Percentiles rank a stretch among this genome's conserved stretches.
Conservation (phyloP, 2,888 invertebrate species). For the Seladonia tumulorum region DNA sequence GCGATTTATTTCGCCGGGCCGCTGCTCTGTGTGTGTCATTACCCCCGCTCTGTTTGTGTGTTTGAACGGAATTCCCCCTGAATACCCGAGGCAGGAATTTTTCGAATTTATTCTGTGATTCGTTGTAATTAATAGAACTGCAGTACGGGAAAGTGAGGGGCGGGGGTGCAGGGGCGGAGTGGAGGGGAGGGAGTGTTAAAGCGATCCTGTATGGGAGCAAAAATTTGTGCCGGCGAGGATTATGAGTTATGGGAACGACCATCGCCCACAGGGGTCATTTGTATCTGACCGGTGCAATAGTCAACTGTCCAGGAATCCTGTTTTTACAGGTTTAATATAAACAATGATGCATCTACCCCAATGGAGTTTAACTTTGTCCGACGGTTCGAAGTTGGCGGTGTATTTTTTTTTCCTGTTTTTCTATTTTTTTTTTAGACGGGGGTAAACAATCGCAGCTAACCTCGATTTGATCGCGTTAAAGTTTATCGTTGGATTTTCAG, state of each 20-base stretch:
- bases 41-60: neutral
- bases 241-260: conserved; percentile 4
- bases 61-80: neutral
- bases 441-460: neutral
- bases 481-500: neutral
- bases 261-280: conserved; percentile 13
- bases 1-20: neutral
- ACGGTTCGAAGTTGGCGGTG: neutral
- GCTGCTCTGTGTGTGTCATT: neutral
- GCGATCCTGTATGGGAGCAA: neutral
- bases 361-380: conserved; percentile 11
- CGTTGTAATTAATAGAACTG: neutral
- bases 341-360: conserved; percentile 24
- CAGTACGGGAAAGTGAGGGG: neutral
- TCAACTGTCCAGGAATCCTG: neutral
- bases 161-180: neutral
- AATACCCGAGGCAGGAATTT: neutral
- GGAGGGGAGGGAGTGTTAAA: neutral
- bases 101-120: neutral
- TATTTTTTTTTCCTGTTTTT: neutral
- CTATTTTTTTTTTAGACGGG: neutral
- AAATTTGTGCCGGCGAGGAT: neutral
- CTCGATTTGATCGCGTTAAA: neutral
- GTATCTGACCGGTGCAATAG: conserved; percentile 4
- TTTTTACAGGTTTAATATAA: conserved; percentile 15